These are phyloP conservation scores for Gymnopithys bicolor DNA, from an alignment of 2,797 vertebrate species.

Conservation along the genomic window DNA sequence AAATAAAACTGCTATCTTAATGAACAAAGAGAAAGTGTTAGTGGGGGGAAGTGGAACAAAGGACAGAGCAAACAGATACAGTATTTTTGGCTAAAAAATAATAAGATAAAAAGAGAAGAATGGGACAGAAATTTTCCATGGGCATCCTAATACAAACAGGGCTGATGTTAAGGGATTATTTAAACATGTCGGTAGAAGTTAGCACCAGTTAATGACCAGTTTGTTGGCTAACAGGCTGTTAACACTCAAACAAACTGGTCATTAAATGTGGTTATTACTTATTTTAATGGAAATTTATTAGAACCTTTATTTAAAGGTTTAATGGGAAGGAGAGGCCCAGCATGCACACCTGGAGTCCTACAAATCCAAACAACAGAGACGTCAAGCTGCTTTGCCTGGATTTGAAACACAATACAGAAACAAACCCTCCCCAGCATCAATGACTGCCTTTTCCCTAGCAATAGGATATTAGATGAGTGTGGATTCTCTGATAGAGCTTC, in stretches of 20 bases:
- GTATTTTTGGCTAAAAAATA: neutral
- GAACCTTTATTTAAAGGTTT: constrained; percentile 72
- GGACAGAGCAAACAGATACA: neutral
- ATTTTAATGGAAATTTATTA: constrained; percentile 80
- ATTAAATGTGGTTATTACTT: constrained; percentile 80
- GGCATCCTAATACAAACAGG: constrained; percentile 37
- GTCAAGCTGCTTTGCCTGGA: constrained; percentile 34
- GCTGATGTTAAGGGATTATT: constrained; percentile 71
- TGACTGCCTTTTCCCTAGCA: constrained; percentile 36
- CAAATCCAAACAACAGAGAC: constrained; percentile 30
- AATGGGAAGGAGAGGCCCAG: constrained; percentile 47
- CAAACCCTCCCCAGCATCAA: constrained; percentile 27
- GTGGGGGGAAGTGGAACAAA: neutral
- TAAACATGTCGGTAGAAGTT: constrained; percentile 73
- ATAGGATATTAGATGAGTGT: constrained; percentile 49
- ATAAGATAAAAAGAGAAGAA: constrained; percentile 10
- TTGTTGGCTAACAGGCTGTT: constrained; percentile 83
- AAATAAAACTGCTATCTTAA: neutral
- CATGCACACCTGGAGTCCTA: constrained; percentile 59
- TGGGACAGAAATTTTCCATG: neutral
- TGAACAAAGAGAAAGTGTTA: neutral
- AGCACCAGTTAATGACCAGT: constrained; percentile 81
- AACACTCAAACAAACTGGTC: constrained; percentile 81
- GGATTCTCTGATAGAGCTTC: constrained; percentile 68
- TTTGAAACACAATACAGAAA: constrained; percentile 40